Base-by-base conservation (phyloP, 2,797 vertebrate genomes). In the Columba guinea region DNA sequence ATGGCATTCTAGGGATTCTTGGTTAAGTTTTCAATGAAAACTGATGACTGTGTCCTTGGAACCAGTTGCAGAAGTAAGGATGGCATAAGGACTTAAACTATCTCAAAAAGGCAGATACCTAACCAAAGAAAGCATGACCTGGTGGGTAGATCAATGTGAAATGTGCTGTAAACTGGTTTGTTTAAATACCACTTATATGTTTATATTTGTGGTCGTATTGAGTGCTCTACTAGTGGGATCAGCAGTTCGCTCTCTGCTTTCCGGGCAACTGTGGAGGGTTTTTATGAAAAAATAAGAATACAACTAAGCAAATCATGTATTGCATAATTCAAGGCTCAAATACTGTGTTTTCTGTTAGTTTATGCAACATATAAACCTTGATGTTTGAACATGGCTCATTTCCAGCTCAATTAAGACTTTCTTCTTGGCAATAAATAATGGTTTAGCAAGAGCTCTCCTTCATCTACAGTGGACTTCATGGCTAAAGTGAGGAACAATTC, bases 281-380 rank as follows among this genome's bases (percentile, higher is more conserved):
- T 79, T 8, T 32, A 27, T 32, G 20, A 27, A 69, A 75, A 41
- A 73, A 81, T 11, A 51, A 14, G 28, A 65, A 21, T 34, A 37
- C 4, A 56, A 13, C 15, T 24, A 13, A 63, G 7, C 0, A 0
- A 83, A 46, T 67, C 0, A 4, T 22, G 30, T 35, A 19, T 41
- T 89, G 21, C 18, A 12, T 13, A 62, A 27, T 41, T 51, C 18
- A 59, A 62, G 41, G 19, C 28, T 84, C 39, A 93, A 91, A 52
- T n/a, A 26, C 7, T 27, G 51, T 60, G 8, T 19, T 62, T 88
- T 70, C 65, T 89, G 14, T 30, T 77, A 32, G 10, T 87, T 87
- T 74, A 53, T 79, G 15, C 26, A 85, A 51, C 7, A 23, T 52
- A 62, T 74, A 77, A 77, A 64, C 46, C 24, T 53, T 63, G 9